Conservation (phyloP, 2,113 vertebrate genomes). For the Megalops atlanticus region DNA sequence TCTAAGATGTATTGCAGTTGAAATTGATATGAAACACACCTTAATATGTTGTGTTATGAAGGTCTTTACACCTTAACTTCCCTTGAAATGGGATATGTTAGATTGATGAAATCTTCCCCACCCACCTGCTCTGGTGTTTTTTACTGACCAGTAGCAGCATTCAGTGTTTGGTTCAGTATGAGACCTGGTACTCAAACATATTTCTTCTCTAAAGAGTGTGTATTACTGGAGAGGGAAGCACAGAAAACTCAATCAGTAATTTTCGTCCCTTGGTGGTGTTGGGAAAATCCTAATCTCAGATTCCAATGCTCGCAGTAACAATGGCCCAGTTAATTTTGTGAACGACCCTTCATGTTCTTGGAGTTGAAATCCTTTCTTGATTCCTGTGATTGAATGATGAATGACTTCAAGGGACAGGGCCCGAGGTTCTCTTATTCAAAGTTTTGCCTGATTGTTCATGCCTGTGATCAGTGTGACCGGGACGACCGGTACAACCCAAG, state of each 20-base stretch:
- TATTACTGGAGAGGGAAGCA: background rate
- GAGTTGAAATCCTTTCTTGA: background rate
- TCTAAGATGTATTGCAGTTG: no score
- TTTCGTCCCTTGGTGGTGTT: background rate
- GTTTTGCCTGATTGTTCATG: background rate
- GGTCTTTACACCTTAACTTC: no score
- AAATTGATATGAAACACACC: no score
- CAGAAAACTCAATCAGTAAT: background rate
- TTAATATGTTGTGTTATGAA: no score
- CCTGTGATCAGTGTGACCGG: constrained; percentile 1
- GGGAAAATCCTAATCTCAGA: background rate
- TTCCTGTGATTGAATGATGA: background rate
- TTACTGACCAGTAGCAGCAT: background rate
- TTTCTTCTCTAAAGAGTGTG: background rate
- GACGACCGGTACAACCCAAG: no score
- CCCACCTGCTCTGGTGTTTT: no score
- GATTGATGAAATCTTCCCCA: no score
- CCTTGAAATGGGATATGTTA: no score
- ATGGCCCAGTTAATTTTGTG: background rate
- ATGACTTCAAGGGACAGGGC: constrained; percentile 1
- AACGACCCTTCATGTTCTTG: background rate
- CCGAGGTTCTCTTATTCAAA: background rate
- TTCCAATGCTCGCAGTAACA: background rate
- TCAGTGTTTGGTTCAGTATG: background rate
- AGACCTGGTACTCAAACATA: background rate